Evolutionary conservation across 2,113 vertebrate genomes (phyloP).

Genomic region (Sisor rabdophorus): DNA sequence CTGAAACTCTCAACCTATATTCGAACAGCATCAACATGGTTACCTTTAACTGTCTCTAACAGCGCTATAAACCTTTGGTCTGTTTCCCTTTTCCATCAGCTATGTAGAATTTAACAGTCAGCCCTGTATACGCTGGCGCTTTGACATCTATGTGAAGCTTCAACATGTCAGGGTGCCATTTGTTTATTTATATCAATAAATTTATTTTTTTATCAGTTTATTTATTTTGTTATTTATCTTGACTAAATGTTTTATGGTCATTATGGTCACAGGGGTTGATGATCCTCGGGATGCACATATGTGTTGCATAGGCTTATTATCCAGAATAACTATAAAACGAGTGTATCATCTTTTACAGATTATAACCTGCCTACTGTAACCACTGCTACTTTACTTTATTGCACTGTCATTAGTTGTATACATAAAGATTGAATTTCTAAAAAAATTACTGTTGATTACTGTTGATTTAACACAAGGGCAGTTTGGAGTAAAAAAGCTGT

Average conservation of each 20-base stretch:
- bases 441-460: constrained; percentile 26
- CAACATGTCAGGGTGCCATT: neutral
- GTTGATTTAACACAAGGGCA: constrained; percentile 10
- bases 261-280: neutral
- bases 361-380: no score
- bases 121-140: neutral
- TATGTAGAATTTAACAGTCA: neutral
- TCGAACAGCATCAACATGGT: neutral
- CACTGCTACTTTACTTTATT: neutral
- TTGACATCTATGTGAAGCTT: neutral
- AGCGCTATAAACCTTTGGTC: neutral
- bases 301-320: neutral
- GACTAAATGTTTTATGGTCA: neutral
- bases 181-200: no score
- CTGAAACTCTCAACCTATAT: neutral
- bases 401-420: neutral
- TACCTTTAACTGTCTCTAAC: neutral
- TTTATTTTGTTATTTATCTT: neutral
- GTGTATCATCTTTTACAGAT: neutral
- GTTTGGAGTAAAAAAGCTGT: constrained; percentile 15
- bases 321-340: neutral
- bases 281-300: no score
- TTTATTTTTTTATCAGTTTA: no score
- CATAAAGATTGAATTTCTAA: neutral
- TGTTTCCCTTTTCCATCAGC: neutral